These are phyloP conservation scores for Pangasius sanitwongsei DNA, from an alignment of 2,797 vertebrate genomes.

Conservation along the genomic window DNA sequence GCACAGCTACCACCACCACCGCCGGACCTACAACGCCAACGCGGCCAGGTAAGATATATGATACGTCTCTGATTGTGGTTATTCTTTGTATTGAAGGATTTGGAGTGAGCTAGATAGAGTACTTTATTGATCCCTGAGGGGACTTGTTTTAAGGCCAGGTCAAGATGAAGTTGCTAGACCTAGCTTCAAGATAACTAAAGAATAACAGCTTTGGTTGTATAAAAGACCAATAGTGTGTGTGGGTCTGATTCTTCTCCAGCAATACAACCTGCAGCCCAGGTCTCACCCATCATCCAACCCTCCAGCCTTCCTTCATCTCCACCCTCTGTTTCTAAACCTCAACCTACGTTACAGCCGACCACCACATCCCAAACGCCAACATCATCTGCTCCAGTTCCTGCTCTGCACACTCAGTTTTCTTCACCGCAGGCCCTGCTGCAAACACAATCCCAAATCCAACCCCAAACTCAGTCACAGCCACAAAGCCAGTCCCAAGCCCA, in stretches of 20 bases:
- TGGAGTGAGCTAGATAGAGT: not conserved
- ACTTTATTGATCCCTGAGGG: not conserved
- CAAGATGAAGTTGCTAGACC: not conserved
- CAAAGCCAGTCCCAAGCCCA: constrained; percentile 49
- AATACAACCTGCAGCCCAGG: constrained; percentile 68
- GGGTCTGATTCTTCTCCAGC: constrained; percentile 35
- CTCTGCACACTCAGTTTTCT: constrained; percentile 19
- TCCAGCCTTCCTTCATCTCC: constrained; percentile 57
- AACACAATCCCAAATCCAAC: constrained; percentile 26
- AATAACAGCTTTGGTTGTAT: not conserved
- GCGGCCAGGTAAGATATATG: constrained; percentile 78
- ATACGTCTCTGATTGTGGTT: not conserved
- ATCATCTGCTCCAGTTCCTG: constrained; percentile 45
- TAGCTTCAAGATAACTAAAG: not conserved
- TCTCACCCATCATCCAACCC: constrained; percentile 59
- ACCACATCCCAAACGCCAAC: constrained; percentile 62
- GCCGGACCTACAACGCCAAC: constrained; percentile 72
- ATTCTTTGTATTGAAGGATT: not conserved
- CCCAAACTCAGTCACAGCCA: not conserved
- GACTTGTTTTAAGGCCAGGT: not conserved
- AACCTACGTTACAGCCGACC: constrained; percentile 57
- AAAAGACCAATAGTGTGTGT: not conserved
- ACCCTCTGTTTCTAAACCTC: constrained; percentile 51
- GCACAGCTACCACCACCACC: constrained; percentile 64
- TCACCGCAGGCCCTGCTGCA: constrained; percentile 10